Evolutionary conservation across 92 coral and sea anemone species (phyloP).

Genomic region (Nematostella vectensis): DNA sequence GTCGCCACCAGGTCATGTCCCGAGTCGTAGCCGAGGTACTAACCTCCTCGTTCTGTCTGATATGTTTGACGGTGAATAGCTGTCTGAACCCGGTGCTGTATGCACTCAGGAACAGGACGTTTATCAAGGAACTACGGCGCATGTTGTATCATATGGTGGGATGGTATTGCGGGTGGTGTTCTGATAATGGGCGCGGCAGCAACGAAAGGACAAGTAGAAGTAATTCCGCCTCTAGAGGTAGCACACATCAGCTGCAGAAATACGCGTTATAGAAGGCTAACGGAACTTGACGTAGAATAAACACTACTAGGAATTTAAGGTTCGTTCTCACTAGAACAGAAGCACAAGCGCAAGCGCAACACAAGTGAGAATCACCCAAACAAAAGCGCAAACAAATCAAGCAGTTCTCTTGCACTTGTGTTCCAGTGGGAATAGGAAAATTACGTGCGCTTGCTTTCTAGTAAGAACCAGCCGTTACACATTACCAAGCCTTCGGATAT

Average conservation of each 20-base stretch:
- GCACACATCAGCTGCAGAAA: constrained; percentile 22
- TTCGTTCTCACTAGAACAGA: too few relatives aligned
- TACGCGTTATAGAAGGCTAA: constrained; percentile 11
- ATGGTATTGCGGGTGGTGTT: constrained; percentile 17
- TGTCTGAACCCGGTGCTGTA: constrained; percentile 31
- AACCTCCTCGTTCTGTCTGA: constrained; percentile 33
- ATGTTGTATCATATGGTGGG: constrained; percentile 17
- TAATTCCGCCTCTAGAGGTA: constrained; percentile 18
- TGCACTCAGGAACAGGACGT: constrained; percentile 32
- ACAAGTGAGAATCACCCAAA: too few relatives aligned
- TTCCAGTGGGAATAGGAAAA: too few relatives aligned
- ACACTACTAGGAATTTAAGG: too few relatives aligned
- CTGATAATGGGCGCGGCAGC: constrained; percentile 6
- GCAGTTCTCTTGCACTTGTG: too few relatives aligned
- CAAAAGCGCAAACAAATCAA: too few relatives aligned
- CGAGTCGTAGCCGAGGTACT: constrained; percentile 34
- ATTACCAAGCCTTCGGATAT: too few relatives aligned
- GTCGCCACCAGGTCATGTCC: constrained; percentile 25
- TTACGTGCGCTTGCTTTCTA: too few relatives aligned
- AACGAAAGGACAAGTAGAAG: constrained; percentile 28
- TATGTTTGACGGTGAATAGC: constrained; percentile 29
- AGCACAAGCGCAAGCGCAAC: too few relatives aligned
- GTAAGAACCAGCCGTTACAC: too few relatives aligned
- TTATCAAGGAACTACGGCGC: constrained; percentile 24
- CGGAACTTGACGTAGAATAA: too few relatives aligned